Base-by-base conservation (phyloP, 2,888 invertebrate genomes). In the Trichacis sp. region DNA sequence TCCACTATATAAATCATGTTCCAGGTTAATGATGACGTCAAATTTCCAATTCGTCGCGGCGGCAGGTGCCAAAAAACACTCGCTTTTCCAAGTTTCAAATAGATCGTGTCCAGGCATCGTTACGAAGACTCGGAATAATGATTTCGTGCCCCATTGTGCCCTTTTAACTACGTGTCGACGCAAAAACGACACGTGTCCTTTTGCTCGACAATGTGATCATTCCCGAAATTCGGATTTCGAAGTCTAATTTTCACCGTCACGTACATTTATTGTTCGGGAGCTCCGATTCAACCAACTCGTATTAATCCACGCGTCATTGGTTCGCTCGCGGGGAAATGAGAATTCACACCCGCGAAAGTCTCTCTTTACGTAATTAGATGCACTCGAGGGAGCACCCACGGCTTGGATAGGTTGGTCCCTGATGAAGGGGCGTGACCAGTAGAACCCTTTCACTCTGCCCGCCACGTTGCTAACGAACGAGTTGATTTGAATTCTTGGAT, bases 211-310 rank as follows among this genome's bases (percentile, higher is more conserved):
- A 48, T 14, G 19, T 24, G 48, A 60, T 63, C 40, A 50, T 56
- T 63, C 50, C 8, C 15, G 46, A 62, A 59, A 52, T 45, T 36
- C 48, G 51, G 57, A 58, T 14, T 14, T 49, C 19, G 24, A 48
- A 9, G 17, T 17, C 2, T 55, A 52, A 58, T 68, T 64, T 68
- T 68, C 50, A 40, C 18, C 43, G 60, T 67, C 67, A 67, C 67
- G 67, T 63, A 50, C 45, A 15, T n/a, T 46, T 51, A 47, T 46
- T n/a, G 33, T 46, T 14, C 24, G 20, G 12, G 12, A 36, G 51
- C 69, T 66, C 63, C 73, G 77, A 77, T 80, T 79, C 74, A 73
- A 73, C 79, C 73, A 81, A 80, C 79, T 78, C 79, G 79, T 77
- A 76, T 69, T 59, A 38, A 3, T 19, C 17, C 18, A 42, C 14